These are phyloP conservation scores for Bombycilla garrulus DNA, from an alignment of 2,113 vertebrate species.

Conservation along the genomic window DNA sequence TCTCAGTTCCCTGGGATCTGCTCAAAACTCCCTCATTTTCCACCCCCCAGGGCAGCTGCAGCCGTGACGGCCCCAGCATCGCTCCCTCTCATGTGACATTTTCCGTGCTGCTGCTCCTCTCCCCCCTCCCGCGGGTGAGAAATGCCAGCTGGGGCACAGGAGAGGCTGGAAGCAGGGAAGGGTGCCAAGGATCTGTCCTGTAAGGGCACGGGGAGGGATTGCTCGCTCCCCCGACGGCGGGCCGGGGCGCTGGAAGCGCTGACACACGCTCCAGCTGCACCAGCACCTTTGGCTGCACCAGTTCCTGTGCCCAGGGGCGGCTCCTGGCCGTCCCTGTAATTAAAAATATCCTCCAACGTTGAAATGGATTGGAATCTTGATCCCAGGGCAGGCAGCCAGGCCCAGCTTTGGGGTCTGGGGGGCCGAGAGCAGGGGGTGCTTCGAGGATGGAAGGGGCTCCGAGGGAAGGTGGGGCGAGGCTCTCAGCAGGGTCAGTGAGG, in stretches of 20 bases:
- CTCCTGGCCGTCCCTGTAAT: neutral
- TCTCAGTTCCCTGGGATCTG: neutral
- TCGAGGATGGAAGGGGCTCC: neutral
- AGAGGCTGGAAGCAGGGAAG: neutral
- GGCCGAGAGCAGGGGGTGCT: neutral
- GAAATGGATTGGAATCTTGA: neutral
- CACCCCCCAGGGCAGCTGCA: neutral
- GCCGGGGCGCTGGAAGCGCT: neutral
- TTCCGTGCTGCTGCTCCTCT: neutral
- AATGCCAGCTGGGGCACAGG: neutral
- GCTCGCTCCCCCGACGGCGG: accelerated
- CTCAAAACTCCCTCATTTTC: neutral
- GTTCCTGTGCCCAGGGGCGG: neutral
- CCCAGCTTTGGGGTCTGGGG: neutral
- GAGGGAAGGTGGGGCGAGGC: neutral
- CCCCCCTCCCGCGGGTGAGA: neutral
- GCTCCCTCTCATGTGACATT: neutral
- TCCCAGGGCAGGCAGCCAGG: slow-evolving; percentile 1
- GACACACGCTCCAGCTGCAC: neutral
- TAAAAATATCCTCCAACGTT: neutral
- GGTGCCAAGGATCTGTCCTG: neutral
- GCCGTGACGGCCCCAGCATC: neutral
- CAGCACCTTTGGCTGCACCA: neutral
- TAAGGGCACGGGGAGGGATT: neutral
- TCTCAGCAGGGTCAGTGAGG: accelerated